These are phyloP conservation scores for Megaleporinus macrocephalus DNA, from an alignment of 2,113 vertebrate genomes.

Conservation along the genomic window DNA sequence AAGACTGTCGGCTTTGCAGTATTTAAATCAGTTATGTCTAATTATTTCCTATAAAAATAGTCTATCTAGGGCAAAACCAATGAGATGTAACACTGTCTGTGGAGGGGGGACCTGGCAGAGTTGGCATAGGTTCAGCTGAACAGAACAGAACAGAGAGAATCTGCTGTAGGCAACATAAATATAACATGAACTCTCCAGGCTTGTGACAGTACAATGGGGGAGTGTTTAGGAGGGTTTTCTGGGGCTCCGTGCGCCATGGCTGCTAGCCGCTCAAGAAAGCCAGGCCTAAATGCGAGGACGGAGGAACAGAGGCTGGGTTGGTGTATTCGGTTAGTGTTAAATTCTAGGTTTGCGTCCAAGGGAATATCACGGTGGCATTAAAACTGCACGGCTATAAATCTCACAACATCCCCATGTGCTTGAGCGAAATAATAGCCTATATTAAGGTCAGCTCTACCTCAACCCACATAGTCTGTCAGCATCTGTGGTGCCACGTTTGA, in stretches of 20 bases:
- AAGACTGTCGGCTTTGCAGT: slow-evolving; percentile 72
- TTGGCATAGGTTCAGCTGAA: slow-evolving; percentile 74
- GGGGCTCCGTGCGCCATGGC: slow-evolving; percentile 31
- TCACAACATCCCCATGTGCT: background rate
- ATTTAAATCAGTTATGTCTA: slow-evolving; percentile 81
- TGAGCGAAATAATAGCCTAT: slow-evolving; percentile 26
- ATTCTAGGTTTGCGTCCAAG: slow-evolving; percentile 19
- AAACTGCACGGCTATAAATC: slow-evolving; percentile 13
- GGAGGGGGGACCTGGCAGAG: slow-evolving; percentile 76
- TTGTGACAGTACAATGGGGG: slow-evolving; percentile 69
- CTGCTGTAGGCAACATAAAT: slow-evolving; percentile 80
- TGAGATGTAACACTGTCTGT: slow-evolving; percentile 78
- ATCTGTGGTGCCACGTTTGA: background rate
- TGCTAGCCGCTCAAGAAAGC: slow-evolving; percentile 47
- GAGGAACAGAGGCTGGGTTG: slow-evolving; percentile 4
- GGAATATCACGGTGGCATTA: background rate
- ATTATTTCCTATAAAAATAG: slow-evolving; percentile 80
- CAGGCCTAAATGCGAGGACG: background rate
- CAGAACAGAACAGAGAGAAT: slow-evolving; percentile 67
- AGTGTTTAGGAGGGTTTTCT: slow-evolving; percentile 64
- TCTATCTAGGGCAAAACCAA: slow-evolving; percentile 77
- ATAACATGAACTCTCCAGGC: slow-evolving; percentile 76
- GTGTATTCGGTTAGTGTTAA: slow-evolving; percentile 18
- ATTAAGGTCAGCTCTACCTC: slow-evolving; percentile 15
- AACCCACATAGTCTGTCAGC: background rate